Base-by-base conservation (phyloP, 1,140 invertebrate species). In the Goniozus legneri region DNA sequence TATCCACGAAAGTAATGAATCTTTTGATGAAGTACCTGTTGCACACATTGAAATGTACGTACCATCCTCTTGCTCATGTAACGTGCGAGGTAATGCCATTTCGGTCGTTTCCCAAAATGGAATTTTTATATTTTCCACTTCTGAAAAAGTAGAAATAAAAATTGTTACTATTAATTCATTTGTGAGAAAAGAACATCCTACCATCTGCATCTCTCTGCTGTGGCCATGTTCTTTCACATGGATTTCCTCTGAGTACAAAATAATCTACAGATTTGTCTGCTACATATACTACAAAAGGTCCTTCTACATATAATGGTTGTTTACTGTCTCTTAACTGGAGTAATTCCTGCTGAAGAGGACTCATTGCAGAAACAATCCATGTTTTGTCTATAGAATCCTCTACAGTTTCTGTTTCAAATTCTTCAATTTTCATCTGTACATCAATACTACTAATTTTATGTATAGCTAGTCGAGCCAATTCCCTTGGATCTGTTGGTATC, bases 31-130 rank as follows among this genome's bases (percentile, higher is more conserved):
- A n/a, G 89, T 89, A 47, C 94, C 92, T 47, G 92, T 94, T 13
- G 90, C 88, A 73, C 88, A 92, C 47, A 95, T 76, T 6, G 85
- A 86, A 54, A 93, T 82, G 58, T 97, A 88, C 0, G 86, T 89
- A n/a, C 91, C 91, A 73, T 98, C 93, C 22, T 91, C 82, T 76
- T 98, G 93, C 72, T 97, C 89, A 69, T 98, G 95, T 3, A 96
- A 82, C 8, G 83, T 82, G 10, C 81, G 80, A 20, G 64, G 50
- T 8, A 50, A 50, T 50, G 76, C 73, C 22, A 79, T 53, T 46
- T 69, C 47, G 54, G 60, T 59, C 49, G 64, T 64, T 49, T 77
- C 61, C 51, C 73, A 81, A 39, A 83, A 78, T 8, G 82, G 79
- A 37, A 84, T 79, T 47, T 78, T 68, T 24, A 89, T 75, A 50